Conservation (phyloP, 2,797 vertebrate genomes). For the Rhincodon typus region DNA sequence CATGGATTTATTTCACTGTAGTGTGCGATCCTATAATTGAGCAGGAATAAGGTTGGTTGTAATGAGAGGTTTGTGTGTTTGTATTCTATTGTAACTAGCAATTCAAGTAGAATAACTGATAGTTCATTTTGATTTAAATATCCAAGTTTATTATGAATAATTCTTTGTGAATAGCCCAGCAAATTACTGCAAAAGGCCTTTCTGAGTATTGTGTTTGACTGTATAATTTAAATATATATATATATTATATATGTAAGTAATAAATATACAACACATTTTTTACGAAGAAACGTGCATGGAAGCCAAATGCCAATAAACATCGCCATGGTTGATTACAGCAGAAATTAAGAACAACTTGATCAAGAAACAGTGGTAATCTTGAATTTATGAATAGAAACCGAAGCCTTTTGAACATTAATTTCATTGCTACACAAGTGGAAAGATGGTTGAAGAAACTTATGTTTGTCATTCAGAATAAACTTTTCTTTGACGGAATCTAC, state of each 20-base stretch:
- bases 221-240: not conserved
- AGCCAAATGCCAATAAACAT: not conserved
- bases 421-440: not conserved
- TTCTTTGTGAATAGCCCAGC: not conserved
- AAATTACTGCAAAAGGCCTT: not conserved
- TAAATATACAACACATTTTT: not conserved
- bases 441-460: not conserved
- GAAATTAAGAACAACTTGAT: not conserved
- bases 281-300: not conserved
- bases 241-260: too few relatives aligned
- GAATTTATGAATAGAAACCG: not conserved
- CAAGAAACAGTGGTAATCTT: not conserved
- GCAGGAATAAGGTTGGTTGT: not conserved
- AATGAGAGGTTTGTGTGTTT: not conserved
- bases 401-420: not conserved
- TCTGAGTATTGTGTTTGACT: not conserved
- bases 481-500: not conserved
- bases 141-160: not conserved
- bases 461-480: not conserved
- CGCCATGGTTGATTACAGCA: not conserved
- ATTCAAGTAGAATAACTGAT: not conserved
- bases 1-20: not conserved
- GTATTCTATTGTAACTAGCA: not conserved
- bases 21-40: not conserved
- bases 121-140: not conserved